These are phyloP conservation scores for Biston stratarius DNA, from an alignment of 2,888 invertebrate species.

Conservation along the genomic window DNA sequence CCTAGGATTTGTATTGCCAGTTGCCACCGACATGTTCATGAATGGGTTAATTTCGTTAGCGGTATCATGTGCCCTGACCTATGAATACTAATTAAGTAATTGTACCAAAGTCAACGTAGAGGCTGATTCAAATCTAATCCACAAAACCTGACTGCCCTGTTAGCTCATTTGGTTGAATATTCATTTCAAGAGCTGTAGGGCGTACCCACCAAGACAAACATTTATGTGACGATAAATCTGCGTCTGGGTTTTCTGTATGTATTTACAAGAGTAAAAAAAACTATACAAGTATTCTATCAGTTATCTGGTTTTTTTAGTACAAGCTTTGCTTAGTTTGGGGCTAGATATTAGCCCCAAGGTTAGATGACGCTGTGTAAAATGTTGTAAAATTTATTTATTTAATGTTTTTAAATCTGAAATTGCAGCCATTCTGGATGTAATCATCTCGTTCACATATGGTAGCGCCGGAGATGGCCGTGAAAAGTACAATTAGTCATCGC, in stretches of 20 bases:
- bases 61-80: constrained; percentile 10
- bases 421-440: neutral
- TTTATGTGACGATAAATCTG: too few species aligned
- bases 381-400: too few species aligned
- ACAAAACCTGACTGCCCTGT: neutral
- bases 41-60: constrained; percentile 59
- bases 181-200: too few species aligned
- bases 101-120: neutral
- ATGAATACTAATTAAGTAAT: constrained; percentile 14
- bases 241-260: too few species aligned
- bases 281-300: too few species aligned
- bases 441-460: constrained; percentile 17
- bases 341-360: too few species aligned
- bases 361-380: too few species aligned
- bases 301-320: too few species aligned
- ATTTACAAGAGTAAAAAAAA: too few species aligned
- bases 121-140: neutral
- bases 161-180: too few species aligned
- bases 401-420: neutral
- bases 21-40: constrained; percentile 55
- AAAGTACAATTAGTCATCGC: constrained; percentile 41
- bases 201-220: too few species aligned
- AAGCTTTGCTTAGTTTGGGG: too few species aligned
- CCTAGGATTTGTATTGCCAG: constrained; percentile 64
- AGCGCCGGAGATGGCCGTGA: constrained; percentile 32